Conservation (phyloP, 2,113 vertebrate species). For the Cisticola juncidis region DNA sequence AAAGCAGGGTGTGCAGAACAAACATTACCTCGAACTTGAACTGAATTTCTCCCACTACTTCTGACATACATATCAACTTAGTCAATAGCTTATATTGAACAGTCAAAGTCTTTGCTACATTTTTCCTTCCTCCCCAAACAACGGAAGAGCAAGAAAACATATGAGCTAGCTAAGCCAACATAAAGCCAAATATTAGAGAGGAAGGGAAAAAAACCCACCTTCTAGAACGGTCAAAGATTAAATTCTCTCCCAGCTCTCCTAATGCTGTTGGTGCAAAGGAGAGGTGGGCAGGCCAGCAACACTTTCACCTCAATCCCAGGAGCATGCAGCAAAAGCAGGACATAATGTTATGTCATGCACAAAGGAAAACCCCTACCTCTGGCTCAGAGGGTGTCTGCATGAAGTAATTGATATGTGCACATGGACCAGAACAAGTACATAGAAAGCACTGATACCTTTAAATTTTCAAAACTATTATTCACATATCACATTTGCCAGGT, state of each 20-base stretch:
- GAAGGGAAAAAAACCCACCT: neutral
- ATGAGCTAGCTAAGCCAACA: neutral
- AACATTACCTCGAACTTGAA: neutral
- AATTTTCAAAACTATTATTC: neutral
- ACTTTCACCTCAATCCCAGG: neutral
- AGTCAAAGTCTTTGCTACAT: neutral
- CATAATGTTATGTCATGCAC: neutral
- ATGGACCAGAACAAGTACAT: neutral
- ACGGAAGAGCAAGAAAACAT: neutral
- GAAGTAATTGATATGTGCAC: neutral
- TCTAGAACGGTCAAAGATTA: neutral
- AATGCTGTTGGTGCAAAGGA: neutral
- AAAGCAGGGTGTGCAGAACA: neutral
- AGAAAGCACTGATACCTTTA: neutral
- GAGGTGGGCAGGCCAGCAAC: fast-evolving
- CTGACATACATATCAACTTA: neutral
- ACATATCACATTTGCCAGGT: neutral
- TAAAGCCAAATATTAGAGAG: neutral
- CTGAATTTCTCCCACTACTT: neutral
- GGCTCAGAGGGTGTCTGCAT: neutral
- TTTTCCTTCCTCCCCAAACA: neutral
- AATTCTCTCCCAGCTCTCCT: neutral
- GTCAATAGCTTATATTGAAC: neutral
- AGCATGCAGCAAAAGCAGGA: neutral
- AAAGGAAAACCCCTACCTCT: neutral